These are phyloP conservation scores for Noctilio leporinus DNA, from an alignment of 2,113 vertebrate genomes.

Conservation along the genomic window DNA sequence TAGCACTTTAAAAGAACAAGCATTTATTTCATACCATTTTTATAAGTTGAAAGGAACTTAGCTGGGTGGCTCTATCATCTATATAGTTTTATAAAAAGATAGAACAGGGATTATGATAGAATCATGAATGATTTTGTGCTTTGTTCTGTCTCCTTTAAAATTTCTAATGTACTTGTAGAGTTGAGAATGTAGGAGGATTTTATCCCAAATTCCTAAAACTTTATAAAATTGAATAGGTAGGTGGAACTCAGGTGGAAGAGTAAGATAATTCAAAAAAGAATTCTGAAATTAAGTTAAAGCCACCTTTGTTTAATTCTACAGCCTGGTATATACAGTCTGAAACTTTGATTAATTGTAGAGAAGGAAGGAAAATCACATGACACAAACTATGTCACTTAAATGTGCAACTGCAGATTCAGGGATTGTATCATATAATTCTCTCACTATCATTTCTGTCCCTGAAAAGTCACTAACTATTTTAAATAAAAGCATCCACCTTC, in stretches of 20 bases:
- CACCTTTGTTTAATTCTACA: neutral
- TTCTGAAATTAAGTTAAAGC: neutral
- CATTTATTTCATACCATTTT: neutral
- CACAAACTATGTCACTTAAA: neutral
- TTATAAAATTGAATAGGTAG: neutral
- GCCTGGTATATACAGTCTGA: neutral
- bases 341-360: neutral
- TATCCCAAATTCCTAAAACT: neutral
- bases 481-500: neutral
- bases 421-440: neutral
- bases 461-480: neutral
- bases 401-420: neutral
- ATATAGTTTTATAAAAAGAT: neutral
- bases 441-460: neutral
- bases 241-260: neutral
- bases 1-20: neutral
- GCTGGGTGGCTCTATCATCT: neutral
- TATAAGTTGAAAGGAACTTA: neutral
- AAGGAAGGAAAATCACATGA: neutral
- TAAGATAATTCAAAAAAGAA: neutral
- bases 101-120: neutral
- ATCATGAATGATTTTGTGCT: neutral
- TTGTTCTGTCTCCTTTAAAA: neutral
- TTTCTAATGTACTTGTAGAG: neutral
- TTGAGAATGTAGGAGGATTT: neutral